Conservation (phyloP, 2,888 invertebrate genomes). For the Mesorhabditis spiculigera region DNA sequence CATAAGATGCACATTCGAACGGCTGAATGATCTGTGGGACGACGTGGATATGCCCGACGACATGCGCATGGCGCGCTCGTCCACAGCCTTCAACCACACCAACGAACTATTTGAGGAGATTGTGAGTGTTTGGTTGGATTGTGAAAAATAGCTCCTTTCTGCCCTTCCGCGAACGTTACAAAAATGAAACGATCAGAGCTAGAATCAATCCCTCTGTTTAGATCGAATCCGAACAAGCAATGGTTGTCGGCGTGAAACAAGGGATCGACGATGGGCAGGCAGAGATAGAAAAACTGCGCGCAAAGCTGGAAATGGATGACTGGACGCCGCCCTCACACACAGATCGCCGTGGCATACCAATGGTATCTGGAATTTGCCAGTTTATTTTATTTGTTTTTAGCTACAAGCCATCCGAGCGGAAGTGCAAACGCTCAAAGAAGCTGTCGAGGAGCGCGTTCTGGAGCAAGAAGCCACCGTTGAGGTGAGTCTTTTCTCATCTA, state of each 20-base stretch:
- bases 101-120: not conserved
- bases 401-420: not conserved
- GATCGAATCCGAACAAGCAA: not conserved
- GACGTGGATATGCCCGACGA: not conserved
- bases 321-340: not conserved
- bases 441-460: not conserved
- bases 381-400: not conserved
- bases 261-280: not conserved
- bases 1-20: not conserved
- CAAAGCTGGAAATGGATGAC: not conserved
- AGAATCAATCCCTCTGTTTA: not conserved
- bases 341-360: not conserved
- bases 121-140: not conserved
- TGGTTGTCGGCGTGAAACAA: not conserved
- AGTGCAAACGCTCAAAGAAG: not conserved
- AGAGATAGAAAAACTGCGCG: not conserved
- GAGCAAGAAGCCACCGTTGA: constrained; percentile 3
- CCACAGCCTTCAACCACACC: not conserved
- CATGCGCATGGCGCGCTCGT: not conserved
- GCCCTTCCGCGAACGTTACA: no score
- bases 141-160: no score
- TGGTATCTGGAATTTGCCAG: not conserved
- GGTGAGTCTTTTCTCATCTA: not conserved
- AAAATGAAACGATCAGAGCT: no score
- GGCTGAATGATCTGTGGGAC: constrained; percentile 1